Base-by-base conservation (phyloP, 2,113 vertebrate species). In the Nettapus auritus region DNA sequence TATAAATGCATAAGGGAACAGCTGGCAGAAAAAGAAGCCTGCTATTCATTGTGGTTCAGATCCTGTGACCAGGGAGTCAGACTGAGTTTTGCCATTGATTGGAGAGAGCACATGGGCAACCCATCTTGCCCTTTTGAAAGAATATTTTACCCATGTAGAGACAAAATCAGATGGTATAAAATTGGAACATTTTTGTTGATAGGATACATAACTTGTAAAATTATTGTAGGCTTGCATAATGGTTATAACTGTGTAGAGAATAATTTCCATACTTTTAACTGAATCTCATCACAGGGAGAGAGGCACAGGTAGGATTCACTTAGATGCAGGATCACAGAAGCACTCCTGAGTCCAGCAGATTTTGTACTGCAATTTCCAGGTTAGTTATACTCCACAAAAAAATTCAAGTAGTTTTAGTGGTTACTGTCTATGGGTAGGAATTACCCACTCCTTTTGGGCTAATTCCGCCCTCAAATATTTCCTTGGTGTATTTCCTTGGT, bases 1-100 rank as follows among this genome's bases (percentile, higher is more conserved):
- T 90, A 52, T 78, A 95, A 92, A 93, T 50, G 40, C 57, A n/a
- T 25, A 42, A 82, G 42, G 36, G 63, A 79, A 89, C 84, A 88
- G 17, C 53, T 85, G 83, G 55, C 44, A 40, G 50, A 50, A 17
- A 33, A 85, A 69, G 60, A 62, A 77, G 26, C 13, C 87, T 66
- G 53, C 6, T 79, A 13, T 88, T 94, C 50, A 26, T 50, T 82
- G 25, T 0, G 2, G 22, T 53, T 71, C 52, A 64, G 33, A 36
- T 94, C 34, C 48, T 92, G 42, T 2, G 1, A 21, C 55, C 55
- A 36, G 1, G 1, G n/a, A 66, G 38, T 74, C 64, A 69, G 62
- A 29, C 36, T 60, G 56, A 84, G 28, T 84, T 89, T 82, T 88
- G 28, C 26, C 38, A 48, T 44, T 86, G 66, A 89, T 82, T 90